Evolutionary conservation across 23 tunicate species (phyloP).

Genomic region (Styela clava): DNA sequence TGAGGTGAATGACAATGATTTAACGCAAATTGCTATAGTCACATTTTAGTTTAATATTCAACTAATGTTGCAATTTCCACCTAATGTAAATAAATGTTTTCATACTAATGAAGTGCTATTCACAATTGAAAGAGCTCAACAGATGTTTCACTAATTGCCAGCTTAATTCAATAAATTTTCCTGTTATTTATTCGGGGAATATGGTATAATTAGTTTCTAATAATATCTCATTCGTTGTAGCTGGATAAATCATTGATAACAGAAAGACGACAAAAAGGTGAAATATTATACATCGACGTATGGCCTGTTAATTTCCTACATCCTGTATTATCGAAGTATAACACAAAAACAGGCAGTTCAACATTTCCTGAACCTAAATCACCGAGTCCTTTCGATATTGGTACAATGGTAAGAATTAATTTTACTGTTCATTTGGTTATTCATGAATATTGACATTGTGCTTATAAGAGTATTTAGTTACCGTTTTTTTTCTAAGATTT

Average conservation of each 20-base stretch:
- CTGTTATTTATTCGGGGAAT: too few species aligned
- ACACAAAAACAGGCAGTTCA: background rate
- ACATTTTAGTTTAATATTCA: too few species aligned
- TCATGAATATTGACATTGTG: background rate
- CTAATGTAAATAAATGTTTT: too few species aligned
- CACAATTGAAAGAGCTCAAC: too few species aligned
- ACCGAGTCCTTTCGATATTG: conserved; percentile 33
- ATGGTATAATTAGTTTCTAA: too few species aligned
- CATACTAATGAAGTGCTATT: too few species aligned
- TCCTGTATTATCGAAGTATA: conserved; percentile 33
- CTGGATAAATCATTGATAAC: conserved; percentile 45
- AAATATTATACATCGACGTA: conserved; percentile 80
- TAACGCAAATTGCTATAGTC: background rate
- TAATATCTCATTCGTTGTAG: conserved; percentile 10
- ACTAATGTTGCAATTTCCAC: too few species aligned
- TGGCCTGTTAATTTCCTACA: conserved; percentile 90
- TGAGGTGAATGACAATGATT: too few species aligned
- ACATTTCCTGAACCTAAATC: conserved; percentile 13
- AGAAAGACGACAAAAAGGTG: conserved; percentile 38
- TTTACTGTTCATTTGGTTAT: background rate
- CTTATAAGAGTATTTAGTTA: background rate
- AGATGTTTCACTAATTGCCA: too few species aligned
- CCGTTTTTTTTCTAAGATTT: too few species aligned
- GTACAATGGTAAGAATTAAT: conserved; percentile 23
- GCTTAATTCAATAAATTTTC: too few species aligned